phyloP scores from a whole-genome alignment of 2,113 vertebrate genomes.

The Anhinga rufa region DNA sequence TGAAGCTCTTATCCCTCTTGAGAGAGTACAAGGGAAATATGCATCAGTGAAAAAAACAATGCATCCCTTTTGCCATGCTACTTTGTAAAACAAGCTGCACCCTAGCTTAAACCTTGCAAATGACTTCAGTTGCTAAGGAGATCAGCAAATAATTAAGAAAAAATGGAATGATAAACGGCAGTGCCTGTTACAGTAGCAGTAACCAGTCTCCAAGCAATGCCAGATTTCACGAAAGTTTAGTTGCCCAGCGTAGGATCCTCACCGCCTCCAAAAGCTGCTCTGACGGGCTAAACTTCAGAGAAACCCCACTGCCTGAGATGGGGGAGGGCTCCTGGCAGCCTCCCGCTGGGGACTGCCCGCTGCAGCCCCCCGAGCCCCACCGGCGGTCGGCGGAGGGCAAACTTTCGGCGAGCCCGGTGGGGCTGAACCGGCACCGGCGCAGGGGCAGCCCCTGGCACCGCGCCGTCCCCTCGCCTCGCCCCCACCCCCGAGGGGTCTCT shows the following conservation, averaged over 20 bases:
- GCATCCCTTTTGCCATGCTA: not conserved
- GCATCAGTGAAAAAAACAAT: not conserved
- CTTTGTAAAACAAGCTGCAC: not conserved
- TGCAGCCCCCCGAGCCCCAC: not conserved
- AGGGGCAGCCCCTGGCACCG: not conserved
- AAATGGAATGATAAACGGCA: not conserved
- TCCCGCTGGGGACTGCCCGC: too few species aligned
- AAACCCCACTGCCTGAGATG: not conserved
- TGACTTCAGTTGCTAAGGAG: slow-evolving; percentile 56
- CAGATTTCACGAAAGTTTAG: slow-evolving; percentile 24
- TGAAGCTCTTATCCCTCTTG: not conserved
- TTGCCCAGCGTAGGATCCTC: not conserved
- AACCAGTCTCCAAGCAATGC: not conserved
- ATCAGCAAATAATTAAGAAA: slow-evolving; percentile 40
- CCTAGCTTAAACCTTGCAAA: not conserved
- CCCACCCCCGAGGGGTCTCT: too few species aligned
- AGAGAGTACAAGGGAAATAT: not conserved
- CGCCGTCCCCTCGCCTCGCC: not conserved
- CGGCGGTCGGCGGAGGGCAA: not conserved
- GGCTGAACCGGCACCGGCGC: not conserved
- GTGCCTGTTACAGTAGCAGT: not conserved
- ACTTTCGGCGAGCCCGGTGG: not conserved
- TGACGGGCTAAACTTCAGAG: not conserved
- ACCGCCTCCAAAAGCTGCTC: not conserved
- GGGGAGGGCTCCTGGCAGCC: not conserved